These are phyloP conservation scores for Romanomermis culicivorax DNA, from an alignment of 2,888 invertebrate species.

Conservation along the genomic window DNA sequence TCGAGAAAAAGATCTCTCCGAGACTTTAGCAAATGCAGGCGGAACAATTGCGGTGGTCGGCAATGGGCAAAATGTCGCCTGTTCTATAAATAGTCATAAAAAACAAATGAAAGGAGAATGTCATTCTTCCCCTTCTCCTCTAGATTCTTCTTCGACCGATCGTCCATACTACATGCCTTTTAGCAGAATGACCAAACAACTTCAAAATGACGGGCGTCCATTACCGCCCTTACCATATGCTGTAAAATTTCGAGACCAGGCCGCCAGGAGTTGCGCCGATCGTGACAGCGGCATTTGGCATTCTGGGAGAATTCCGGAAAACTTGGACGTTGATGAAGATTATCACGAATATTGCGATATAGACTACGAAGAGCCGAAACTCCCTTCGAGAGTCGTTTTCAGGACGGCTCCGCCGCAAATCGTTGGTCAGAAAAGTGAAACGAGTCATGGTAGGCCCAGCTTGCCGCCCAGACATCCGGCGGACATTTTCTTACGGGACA, in stretches of 20 bases:
- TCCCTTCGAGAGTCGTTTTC: background rate
- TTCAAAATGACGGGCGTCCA: background rate
- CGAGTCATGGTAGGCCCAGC: too few relatives aligned
- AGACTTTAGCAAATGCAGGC: background rate
- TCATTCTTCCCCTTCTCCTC: background rate
- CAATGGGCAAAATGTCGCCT: background rate
- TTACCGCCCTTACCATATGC: background rate
- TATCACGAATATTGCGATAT: constrained; percentile 20
- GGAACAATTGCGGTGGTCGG: background rate
- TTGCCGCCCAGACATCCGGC: background rate
- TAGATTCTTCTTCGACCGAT: background rate
- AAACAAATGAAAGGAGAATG: background rate
- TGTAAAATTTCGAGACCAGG: background rate
- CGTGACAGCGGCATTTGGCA: background rate
- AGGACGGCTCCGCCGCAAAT: background rate
- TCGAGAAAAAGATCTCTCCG: background rate
- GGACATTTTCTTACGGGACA: background rate
- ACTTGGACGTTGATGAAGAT: constrained; percentile 20
- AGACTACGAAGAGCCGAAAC: background rate
- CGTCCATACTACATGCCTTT: background rate
- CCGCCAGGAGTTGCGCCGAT: background rate
- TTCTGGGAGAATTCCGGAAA: background rate
- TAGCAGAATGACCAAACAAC: background rate
- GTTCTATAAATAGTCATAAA: background rate
- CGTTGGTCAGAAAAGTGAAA: background rate